Percentiles rank a stretch among this genome's conserved stretches.
These are phyloP conservation scores for Calypte anna DNA, from an alignment of 2,113 vertebrate genomes.

Conservation along the genomic window DNA sequence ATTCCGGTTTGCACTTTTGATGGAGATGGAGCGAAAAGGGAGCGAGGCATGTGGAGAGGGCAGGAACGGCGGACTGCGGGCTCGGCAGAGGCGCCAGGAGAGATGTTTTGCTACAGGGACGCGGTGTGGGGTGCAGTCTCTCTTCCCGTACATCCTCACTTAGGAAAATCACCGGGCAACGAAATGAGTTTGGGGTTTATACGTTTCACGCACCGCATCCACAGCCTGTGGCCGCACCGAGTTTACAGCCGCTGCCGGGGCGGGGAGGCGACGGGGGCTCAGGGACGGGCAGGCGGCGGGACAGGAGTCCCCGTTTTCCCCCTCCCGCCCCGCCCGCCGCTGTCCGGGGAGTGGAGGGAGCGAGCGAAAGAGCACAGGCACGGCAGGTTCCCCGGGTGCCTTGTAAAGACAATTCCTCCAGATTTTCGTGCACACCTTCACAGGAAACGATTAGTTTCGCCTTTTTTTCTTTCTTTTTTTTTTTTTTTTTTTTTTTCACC, in stretches of 20 bases:
- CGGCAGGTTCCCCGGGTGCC: not conserved
- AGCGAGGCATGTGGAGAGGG: not conserved
- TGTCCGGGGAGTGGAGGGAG: not conserved
- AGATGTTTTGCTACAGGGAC: not conserved
- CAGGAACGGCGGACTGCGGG: no score
- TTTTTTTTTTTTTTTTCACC: no score
- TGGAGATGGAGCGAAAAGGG: not conserved
- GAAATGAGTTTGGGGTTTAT: not conserved
- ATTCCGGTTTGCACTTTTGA: not conserved
- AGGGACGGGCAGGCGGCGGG: not conserved
- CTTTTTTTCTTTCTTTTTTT: not conserved
- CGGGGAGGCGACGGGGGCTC: not conserved
- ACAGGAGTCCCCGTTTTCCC: not conserved
- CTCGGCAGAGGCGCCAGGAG: not conserved
- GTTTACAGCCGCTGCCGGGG: not conserved
- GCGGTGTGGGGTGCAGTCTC: not conserved
- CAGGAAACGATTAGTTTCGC: not conserved
- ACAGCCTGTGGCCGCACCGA: no score
- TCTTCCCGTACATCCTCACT: not conserved
- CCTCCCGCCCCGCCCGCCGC: no score
- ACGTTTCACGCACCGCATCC: not conserved
- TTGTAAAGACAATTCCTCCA: not conserved
- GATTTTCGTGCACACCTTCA: not conserved
- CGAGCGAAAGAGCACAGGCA: no score
- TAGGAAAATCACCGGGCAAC: not conserved